These are phyloP conservation scores for Dolichoris vasculosae DNA, from an alignment of 1,140 invertebrate genomes.

Conservation along the genomic window DNA sequence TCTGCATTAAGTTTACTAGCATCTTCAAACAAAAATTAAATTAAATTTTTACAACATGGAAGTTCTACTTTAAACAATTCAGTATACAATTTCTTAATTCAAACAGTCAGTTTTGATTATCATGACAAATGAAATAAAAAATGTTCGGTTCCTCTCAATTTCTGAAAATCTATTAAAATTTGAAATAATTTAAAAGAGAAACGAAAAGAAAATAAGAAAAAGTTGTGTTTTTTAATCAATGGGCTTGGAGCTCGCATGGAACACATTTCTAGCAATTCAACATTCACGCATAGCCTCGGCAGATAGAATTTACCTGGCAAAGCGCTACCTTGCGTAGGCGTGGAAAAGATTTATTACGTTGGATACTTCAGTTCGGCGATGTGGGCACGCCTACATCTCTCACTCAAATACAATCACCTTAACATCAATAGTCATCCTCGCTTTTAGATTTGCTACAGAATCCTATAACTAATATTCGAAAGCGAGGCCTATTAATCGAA, in stretches of 20 bases:
- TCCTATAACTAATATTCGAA: too few species aligned
- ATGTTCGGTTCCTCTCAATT: not conserved
- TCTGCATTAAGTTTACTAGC: not conserved
- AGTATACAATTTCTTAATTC: not conserved
- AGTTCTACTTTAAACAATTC: not conserved
- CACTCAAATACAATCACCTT: not conserved
- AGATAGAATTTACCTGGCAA: conserved; percentile 30
- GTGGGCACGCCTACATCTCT: not conserved
- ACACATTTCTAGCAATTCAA: not conserved
- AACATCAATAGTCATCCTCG: not conserved
- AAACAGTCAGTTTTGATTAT: not conserved
- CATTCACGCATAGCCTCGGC: not conserved
- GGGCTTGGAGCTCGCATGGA: not conserved
- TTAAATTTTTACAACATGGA: not conserved
- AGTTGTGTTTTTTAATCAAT: not conserved
- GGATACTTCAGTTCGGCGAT: not conserved
- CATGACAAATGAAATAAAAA: not conserved
- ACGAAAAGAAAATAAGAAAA: not conserved
- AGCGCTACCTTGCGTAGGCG: not conserved
- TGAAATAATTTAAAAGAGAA: not conserved
- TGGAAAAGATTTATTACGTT: conserved; percentile 8
- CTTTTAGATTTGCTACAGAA: not conserved
- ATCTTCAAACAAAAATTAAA: not conserved
- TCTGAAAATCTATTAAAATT: not conserved
- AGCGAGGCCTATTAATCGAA: not conserved